phyloP scores from a whole-genome alignment of 1,140 invertebrate genomes.

The Caenorhabditis briggsae region DNA sequence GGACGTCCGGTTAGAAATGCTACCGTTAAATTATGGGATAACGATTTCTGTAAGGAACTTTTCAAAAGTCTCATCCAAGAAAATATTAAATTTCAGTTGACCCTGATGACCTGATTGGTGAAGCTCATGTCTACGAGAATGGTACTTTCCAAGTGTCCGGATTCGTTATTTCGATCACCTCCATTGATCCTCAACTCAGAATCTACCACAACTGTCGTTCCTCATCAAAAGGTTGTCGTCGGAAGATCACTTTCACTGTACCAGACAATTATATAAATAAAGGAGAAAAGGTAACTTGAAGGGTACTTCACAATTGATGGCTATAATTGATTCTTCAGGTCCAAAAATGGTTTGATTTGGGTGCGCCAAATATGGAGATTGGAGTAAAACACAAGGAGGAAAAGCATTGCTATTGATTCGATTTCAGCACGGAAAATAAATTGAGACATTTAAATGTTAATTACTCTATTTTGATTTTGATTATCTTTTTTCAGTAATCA shows the following conservation, averaged over 20 bases:
- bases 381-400: slow-evolving; percentile 50
- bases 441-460: background rate
- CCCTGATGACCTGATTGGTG: slow-evolving; percentile 24
- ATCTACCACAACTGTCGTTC: slow-evolving; percentile 38
- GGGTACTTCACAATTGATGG: background rate
- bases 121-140: background rate
- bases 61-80: background rate
- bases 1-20: slow-evolving; percentile 23
- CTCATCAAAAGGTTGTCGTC: slow-evolving; percentile 13
- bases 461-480: no score
- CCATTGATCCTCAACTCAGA: slow-evolving; percentile 30
- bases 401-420: background rate
- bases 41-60: slow-evolving; percentile 28
- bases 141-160: slow-evolving; percentile 30
- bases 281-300: background rate
- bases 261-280: slow-evolving; percentile 32
- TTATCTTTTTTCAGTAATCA: no score
- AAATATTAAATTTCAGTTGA: slow-evolving; percentile 40
- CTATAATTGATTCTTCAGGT: slow-evolving; percentile 5
- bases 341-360: slow-evolving; percentile 12
- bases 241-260: slow-evolving; percentile 23
- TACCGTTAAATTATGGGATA: slow-evolving; percentile 43
- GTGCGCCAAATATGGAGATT: slow-evolving; percentile 16
- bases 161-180: slow-evolving; percentile 25
- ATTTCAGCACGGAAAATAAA: no score